phyloP scores from a whole-genome alignment of 2,888 invertebrate genomes.

The Scrobipalpa costella region DNA sequence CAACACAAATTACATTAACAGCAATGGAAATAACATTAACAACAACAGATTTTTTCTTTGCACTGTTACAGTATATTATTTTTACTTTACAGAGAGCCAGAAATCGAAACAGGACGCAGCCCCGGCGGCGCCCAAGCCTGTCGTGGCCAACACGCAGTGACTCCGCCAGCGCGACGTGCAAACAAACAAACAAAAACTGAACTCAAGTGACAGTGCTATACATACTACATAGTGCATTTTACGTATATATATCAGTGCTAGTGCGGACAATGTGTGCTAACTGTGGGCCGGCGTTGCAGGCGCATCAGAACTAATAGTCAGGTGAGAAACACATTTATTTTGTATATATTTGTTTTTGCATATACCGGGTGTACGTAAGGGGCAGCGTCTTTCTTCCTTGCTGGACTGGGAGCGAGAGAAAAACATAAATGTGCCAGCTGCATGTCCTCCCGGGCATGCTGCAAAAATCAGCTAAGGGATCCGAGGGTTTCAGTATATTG shows the following conservation, averaged over 20 bases:
- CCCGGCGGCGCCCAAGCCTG: constrained; percentile 48
- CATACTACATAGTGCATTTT: constrained; percentile 50
- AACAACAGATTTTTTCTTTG: too few species aligned
- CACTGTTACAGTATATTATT: not conserved
- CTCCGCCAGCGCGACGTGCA: not conserved
- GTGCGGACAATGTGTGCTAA: constrained; percentile 27
- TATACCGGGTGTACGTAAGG: too few species aligned
- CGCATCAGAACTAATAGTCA: not conserved
- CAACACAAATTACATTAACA: too few species aligned
- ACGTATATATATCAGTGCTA: constrained; percentile 37
- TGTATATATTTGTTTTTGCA: too few species aligned
- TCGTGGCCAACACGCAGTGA: constrained; percentile 61
- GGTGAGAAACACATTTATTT: not conserved
- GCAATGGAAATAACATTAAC: too few species aligned
- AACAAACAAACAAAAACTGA: constrained; percentile 31
- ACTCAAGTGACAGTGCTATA: constrained; percentile 34
- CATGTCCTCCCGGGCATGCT: too few species aligned
- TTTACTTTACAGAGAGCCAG: constrained; percentile 52
- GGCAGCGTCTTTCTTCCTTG: too few species aligned
- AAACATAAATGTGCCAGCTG: too few species aligned
- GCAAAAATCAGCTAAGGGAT: too few species aligned
- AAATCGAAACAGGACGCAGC: constrained; percentile 57
- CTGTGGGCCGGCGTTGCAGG: not conserved
- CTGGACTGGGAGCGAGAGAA: too few species aligned
- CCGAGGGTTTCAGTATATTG: too few species aligned